Base-by-base conservation (phyloP, 1,140 invertebrate species). In the Oryzaephilus surinamensis region DNA sequence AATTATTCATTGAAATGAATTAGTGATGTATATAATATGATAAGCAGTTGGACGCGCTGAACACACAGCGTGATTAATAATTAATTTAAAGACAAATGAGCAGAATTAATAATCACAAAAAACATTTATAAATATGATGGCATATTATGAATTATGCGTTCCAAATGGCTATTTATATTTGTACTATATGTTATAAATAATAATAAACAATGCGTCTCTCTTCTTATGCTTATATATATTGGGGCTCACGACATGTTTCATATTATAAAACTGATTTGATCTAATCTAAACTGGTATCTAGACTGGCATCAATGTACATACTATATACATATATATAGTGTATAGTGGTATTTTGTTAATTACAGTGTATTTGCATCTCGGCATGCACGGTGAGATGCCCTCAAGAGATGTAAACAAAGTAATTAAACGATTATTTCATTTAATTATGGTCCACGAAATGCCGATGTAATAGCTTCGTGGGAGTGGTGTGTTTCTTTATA, bases 361-460 rank as follows among this genome's bases (percentile, higher is more conserved):
- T 44, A 48, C 43, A 44, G 37, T n/a, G n/a, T 32, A 34, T 44
- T 44, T 35, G 26, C 42, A 40, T 30, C 37, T 43, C 38, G 42
- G 38, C 32, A 39, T 44, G 42, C 37, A 44, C 37, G 41, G 32
- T 23, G 36, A 24, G 32, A 42, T 36, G 30, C 38, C 36, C 39
- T 30, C 21, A 16, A 36, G 39, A 41, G 38, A 42, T 41, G 46
- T 42, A 45, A 49, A 49, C 43, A 43, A 49, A 45, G 38, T 32
- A 49, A 49, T 49, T 49, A 49, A 49, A 49, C 46, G 38, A 49
- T 49, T 45, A 49, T 49, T 41, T 40, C 46, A 36, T 42, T 49
- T 49, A 49, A 49, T 49, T 45, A 38, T 34, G 24, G 29, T 23
- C 39, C 36, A 42, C 27, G 16, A 38, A 40, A n/a, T n/a, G n/a